phyloP scores from a whole-genome alignment of 1,140 invertebrate genomes.

The Marisa cornuarietis region DNA sequence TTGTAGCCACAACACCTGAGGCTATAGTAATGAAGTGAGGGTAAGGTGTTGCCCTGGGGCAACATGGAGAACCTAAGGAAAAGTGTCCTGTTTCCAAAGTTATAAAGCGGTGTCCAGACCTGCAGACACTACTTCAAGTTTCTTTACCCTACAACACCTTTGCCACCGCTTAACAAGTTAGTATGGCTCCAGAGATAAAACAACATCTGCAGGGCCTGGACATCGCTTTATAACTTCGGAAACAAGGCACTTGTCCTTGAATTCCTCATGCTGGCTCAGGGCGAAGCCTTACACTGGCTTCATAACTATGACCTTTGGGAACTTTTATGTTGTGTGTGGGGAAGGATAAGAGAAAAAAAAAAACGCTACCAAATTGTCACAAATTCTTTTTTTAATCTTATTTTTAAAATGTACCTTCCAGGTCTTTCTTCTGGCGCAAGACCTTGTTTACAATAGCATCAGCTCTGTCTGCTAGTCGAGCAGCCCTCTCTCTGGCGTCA shows the following conservation, averaged over 20 bases:
- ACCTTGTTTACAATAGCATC: constrained; percentile 48
- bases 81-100: no score
- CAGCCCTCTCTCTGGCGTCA: constrained; percentile 77
- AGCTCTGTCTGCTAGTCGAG: constrained; percentile 69
- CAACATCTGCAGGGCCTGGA: neutral
- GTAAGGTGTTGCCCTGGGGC: neutral
- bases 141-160: no score
- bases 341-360: constrained; percentile 14
- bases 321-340: neutral
- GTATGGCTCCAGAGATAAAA: constrained; percentile 19
- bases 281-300: no score
- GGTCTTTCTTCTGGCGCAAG: constrained; percentile 43
- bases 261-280: no score
- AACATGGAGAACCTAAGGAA: neutral
- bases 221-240: no score
- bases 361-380: neutral
- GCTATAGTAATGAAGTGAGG: no score
- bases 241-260: no score
- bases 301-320: no score
- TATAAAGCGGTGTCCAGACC: no score
- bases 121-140: no score
- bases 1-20: no score
- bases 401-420: constrained; percentile 40
- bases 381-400: constrained; percentile 24
- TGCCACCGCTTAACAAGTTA: constrained; percentile 16